Base-by-base conservation (phyloP, 2,113 vertebrate genomes). In the Sula dactylatra region DNA sequence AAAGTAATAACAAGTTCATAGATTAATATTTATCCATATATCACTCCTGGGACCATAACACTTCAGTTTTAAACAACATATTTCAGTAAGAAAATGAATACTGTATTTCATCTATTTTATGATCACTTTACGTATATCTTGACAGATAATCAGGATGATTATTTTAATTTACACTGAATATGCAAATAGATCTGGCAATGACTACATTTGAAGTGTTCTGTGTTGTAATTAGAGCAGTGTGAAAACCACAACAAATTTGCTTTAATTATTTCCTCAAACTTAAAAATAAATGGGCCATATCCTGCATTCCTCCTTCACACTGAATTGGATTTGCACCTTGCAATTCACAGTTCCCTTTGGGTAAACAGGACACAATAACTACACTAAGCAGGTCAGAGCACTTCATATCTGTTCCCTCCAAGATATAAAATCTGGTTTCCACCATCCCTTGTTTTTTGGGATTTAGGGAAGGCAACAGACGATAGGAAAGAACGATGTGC, bases 161-260 rank as follows among this genome's bases (percentile, higher is more conserved):
- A 96, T 86, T 95, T 96, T 93, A 88, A 96, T 87, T 93, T 92
- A 52, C 19, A 81, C 29, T 65, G 38, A 94, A 91, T 78, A 93
- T 85, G 38, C 47, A 87, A 96, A 89, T 73, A 58, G 29, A 52
- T 83, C 93, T 93, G 70, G 74, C 78, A 86, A 79, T 59, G 83
- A 89, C 21, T 86, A 55, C 50, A 82, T 71, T 54, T 86, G 73
- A 96, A 94, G 55, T 54, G 67, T 61, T 93, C 80, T 88, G n/a
- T 81, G 64, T 55, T 92, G 65, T 56, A 95, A 94, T 87, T 86
- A 88, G 8, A 94, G 14, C 38, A 81, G 67, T 21, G 27, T 69
- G 44, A 86, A 94, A 94, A 82, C n/a, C 72, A 90, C 44, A 82
- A 91, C 52, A 91, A 74, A 78, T 82, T 90, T 40, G 11, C 25